Evolutionary conservation across 2,113 vertebrate genomes (phyloP), one percentile per base, ranked within the genome.

Genomic region (Oreotrochilus melanogaster): DNA sequence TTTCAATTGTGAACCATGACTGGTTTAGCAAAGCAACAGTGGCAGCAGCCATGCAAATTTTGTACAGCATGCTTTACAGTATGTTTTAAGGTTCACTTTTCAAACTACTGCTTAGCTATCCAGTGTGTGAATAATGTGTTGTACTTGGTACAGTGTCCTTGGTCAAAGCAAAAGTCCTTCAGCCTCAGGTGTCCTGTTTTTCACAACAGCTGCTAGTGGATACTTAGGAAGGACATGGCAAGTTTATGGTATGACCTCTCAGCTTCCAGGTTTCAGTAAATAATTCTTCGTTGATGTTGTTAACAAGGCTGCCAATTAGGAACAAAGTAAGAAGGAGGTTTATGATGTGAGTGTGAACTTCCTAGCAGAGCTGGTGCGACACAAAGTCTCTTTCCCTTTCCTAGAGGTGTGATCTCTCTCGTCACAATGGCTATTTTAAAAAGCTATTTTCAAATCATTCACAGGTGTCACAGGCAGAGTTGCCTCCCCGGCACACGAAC

Each of bases 231-330:
- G 78, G 37, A 31, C 53, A 47, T 15, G 50, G 31, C 66, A 72
- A 45, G 53, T 92, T 92, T 93, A 86, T 83, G 60, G 79, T 86
- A 47, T 86, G 86, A 83, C 78, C 58, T 69, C 60, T 45, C n/a
- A 47, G 47, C 88, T 88, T 93, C 64, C 72, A 94, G 60, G 42
- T 88, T 86, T 80, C 88, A 90, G 54, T 86, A 83, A 94, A 74
- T 14, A 95, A 64, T 43, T 95, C 71, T 47, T 48, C 72, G 78
- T 54, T 85, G 74, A 35, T 88, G 91, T 81, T 87, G 86, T 96
- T 94, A 94, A 82, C 74, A 75, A 86, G 35, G 74, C 62, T 95
- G 94, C 84, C 91, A 94, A 70, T 62, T 88, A 79, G 81, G 66
- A 85, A 37, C 74, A 91, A 93, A 92, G 89, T 82, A 64, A 93